phyloP scores from a whole-genome alignment of 2,797 vertebrate genomes.

The Acrossocheilus fasciatus region DNA sequence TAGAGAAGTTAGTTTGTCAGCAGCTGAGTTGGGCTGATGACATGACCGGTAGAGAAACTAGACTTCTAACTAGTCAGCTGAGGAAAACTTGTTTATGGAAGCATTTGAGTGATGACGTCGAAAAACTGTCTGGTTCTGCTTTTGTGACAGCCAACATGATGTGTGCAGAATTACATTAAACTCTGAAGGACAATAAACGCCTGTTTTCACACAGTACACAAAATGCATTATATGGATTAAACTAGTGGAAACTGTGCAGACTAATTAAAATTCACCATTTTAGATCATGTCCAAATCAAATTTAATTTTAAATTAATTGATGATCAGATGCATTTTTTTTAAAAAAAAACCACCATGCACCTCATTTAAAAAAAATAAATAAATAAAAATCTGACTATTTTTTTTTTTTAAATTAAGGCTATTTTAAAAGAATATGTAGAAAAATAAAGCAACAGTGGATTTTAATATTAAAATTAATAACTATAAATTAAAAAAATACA shows the following conservation, averaged over 20 bases:
- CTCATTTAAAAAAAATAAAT: too few species aligned
- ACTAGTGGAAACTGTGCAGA: too few species aligned
- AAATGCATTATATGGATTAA: too few species aligned
- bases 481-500: background rate
- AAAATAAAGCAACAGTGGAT: background rate
- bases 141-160: constrained; percentile 9
- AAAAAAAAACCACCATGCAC: too few species aligned
- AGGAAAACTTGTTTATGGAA: background rate
- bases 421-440: too few species aligned
- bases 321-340: too few species aligned
- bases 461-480: background rate
- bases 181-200: too few species aligned
- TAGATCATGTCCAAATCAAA: background rate
- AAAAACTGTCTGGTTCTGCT: constrained; percentile 17
- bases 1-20: constrained; percentile 39
- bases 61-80: constrained; percentile 13
- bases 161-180: background rate
- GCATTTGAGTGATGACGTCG: background rate
- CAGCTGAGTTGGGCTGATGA: constrained; percentile 50
- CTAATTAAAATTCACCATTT: background rate
- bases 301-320: too few species aligned
- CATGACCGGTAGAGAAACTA: constrained; percentile 7
- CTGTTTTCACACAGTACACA: too few species aligned
- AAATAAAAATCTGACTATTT: too few species aligned
- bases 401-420: too few species aligned